These are phyloP conservation scores for Pseudotriccus pelzelni DNA, from an alignment of 2,797 vertebrate species.

Conservation along the genomic window DNA sequence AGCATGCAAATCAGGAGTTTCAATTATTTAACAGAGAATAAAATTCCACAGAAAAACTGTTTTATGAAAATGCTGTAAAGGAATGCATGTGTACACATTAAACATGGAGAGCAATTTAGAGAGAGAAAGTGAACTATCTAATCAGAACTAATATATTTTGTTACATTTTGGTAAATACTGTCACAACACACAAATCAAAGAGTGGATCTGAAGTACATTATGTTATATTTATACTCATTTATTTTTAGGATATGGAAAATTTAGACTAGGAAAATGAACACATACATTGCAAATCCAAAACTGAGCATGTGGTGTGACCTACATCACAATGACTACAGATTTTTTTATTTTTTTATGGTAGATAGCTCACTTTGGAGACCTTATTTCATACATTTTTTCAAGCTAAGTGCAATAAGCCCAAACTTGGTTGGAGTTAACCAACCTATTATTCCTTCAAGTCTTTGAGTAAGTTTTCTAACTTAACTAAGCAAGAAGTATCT, in stretches of 20 bases:
- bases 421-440: not conserved
- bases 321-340: not conserved
- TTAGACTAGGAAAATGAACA: not conserved
- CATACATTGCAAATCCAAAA: not conserved
- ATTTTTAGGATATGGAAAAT: not conserved
- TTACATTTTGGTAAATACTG: not conserved
- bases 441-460: not conserved
- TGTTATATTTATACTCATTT: not conserved
- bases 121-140: not conserved
- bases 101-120: not conserved
- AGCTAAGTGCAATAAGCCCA: not conserved
- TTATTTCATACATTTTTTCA: not conserved
- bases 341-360: not conserved
- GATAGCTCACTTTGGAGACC: not conserved
- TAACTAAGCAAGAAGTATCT: not conserved
- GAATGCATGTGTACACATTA: not conserved
- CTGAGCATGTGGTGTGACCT: not conserved
- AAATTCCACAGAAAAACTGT: not conserved
- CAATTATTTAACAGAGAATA: not conserved
- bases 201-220: not conserved
- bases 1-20: not conserved
- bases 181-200: not conserved
- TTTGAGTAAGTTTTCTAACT: not conserved
- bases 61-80: not conserved
- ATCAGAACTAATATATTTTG: not conserved